These are phyloP conservation scores for western clawed frog (Xenopus tropicalis) DNA, from an alignment of 2,113 vertebrate species.

Conservation along the genomic window UCB_Xtro_10.0 CM004452.2:2783501-2784000, in stretches of 20 bases:
- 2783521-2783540: too few species aligned
- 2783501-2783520: too few species aligned
- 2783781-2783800: neutral
- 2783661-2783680: neutral
- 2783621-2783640: too few species aligned
- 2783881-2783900: neutral
- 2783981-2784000: too few species aligned
- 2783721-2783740: neutral
- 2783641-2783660: neutral
- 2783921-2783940: too few species aligned
- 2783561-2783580: too few species aligned
- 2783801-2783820: neutral
- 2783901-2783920: neutral
- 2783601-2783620: too few species aligned
- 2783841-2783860: neutral
- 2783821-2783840: neutral
- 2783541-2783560: too few species aligned
- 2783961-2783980: too few species aligned
- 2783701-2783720: neutral
- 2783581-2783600: too few species aligned
- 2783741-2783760: neutral
- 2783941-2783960: too few species aligned
- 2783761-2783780: neutral
- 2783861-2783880: neutral
- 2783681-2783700: neutral